Conservation (phyloP, 1,140 invertebrate genomes). For the Drosophila kepulauana region DNA sequence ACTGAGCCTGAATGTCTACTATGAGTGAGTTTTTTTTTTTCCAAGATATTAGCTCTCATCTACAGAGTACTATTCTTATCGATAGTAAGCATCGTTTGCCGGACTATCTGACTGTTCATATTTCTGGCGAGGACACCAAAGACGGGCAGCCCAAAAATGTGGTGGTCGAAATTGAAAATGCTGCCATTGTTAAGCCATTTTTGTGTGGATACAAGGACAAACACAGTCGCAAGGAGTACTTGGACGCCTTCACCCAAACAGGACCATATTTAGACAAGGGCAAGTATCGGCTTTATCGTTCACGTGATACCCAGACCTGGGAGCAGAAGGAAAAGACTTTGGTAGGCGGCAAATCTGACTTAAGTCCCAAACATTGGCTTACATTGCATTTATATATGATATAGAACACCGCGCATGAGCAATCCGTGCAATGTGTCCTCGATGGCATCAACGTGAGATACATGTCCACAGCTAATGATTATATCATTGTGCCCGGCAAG, state of each 20-base stretch:
- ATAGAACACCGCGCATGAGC: conserved; percentile 78
- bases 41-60: background rate
- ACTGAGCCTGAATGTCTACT: conserved; percentile 74
- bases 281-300: conserved; percentile 70
- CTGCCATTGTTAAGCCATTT: conserved; percentile 86
- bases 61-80: background rate
- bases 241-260: conserved; percentile 88
- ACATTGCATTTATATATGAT: background rate
- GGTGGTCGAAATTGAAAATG: conserved; percentile 86
- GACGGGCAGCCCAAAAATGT: conserved; percentile 83
- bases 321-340: conserved; percentile 70
- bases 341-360: conserved; percentile 37
- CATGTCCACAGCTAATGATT: conserved; percentile 64
- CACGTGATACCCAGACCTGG: conserved; percentile 79
- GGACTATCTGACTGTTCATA: conserved; percentile 86
- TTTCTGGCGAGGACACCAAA: conserved; percentile 77
- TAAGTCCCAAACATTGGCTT: background rate
- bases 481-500: conserved; percentile 68
- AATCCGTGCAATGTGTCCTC: conserved; percentile 75
- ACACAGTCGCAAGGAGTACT: conserved; percentile 85
- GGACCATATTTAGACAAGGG: conserved; percentile 85
- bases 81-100: conserved; percentile 80
- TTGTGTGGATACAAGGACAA: conserved; percentile 87
- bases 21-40: conserved; percentile 63
- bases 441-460: conserved; percentile 75